A percentile compares a stretch with the other conserved stretches of the same genome.
Evolutionary conservation across 2,113 vertebrate species (phyloP).

Genomic region (Anseranas semipalmata): DNA sequence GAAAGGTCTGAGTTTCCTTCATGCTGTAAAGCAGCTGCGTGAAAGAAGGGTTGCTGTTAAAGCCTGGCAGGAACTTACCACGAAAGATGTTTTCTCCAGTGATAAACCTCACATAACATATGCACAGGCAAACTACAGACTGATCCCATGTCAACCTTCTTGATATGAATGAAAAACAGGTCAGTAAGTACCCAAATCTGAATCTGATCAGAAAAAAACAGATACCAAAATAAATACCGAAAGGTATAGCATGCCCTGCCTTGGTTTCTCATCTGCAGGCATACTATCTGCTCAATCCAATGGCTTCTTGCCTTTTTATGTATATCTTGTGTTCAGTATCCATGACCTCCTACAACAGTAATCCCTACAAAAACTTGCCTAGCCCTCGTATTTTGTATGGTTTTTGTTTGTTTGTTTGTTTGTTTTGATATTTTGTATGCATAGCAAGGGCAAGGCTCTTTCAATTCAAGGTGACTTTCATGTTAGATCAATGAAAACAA

Average conservation of each 20-base stretch:
- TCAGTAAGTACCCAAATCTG: neutral
- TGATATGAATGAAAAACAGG: neutral
- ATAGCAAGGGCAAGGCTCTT: neutral
- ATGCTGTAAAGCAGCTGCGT: neutral
- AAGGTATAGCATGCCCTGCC: neutral
- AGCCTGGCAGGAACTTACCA: neutral
- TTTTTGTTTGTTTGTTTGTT: neutral
- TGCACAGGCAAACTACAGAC: neutral
- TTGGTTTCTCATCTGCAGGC: neutral
- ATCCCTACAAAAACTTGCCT: neutral
- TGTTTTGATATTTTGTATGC: neutral
- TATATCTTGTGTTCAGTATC: neutral
- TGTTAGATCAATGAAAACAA: slow-evolving; percentile 13
- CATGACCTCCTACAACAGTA: neutral
- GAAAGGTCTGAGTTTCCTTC: neutral
- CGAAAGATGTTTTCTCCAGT: neutral
- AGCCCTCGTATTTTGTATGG: neutral
- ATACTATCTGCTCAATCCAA: neutral
- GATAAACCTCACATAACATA: neutral
- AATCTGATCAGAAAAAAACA: neutral
- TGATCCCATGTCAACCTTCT: fast-evolving
- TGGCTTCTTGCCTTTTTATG: neutral
- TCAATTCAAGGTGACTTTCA: slow-evolving; percentile 1
- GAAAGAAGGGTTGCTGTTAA: neutral
- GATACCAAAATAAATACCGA: neutral